Evolutionary conservation across 2,797 vertebrate genomes (phyloP), one percentile per base, ranked within the genome.

Genomic region (Hyperoplus lanceolatus): DNA sequence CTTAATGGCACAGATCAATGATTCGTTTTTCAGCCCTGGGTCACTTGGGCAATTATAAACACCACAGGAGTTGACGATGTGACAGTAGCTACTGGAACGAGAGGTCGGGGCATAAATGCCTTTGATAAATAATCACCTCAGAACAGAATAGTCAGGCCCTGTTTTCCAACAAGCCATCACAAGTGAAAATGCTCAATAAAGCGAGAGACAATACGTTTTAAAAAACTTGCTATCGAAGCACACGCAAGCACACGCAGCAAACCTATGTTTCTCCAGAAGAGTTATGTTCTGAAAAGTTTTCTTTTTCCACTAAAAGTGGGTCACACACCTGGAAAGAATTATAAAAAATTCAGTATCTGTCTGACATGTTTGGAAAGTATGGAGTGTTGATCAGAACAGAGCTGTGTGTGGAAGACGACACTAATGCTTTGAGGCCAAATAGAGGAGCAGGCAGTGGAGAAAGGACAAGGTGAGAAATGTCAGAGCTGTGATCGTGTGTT

Each of bases 401-500:
- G 67, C 46, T 61, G 54, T n/a, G 29, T 58, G 54, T 63, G 79
- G 80, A 89, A 85, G 84, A 85, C 8, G 80, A 91, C 84, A 86
- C 85, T 83, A 88, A 80, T 69, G 83, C 75, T 57, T 80, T n/a
- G 73, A 79, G 83, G 78, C 72, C 79, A 73, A 41, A 51, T 46
- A 56, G 66, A 61, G 67, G 70, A 75, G 57, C 72, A 76, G 50
- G 48, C 51, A 80, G 50, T 7, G 53, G 36, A 82, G 71, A 13
- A 70, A 79, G 79, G 82, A 88, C 77, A 81, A 75, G 79, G 77
- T 74, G 60, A 82, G 75, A 81, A 56, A 61, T 78, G 71, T 77
- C 41, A 51, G 55, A 68, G 63, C 50, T 48, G 21, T 43, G 43
- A 1, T 43, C 18, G 50, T 18, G 43, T 39, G 13, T 69, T 4